Evolutionary conservation across 2,113 vertebrate species (phyloP).

Genomic region (Anthoscopus minutus): DNA sequence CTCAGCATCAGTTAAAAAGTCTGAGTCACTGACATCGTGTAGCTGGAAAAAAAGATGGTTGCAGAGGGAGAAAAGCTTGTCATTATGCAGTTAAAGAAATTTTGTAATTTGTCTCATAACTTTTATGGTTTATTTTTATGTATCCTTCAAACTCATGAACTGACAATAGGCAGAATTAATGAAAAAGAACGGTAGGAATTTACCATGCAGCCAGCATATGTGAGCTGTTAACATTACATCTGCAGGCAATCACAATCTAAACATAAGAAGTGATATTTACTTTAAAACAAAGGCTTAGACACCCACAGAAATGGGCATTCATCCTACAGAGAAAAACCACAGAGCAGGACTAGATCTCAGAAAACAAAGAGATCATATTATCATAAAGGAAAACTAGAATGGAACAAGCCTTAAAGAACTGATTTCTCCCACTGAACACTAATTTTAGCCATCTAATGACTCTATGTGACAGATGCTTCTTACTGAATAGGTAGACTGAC

Average conservation of each 20-base stretch:
- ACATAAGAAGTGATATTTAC: background rate
- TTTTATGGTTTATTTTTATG: background rate
- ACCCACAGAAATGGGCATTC: background rate
- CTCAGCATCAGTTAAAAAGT: conserved; percentile 86
- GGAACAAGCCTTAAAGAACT: background rate
- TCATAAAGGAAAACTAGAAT: background rate
- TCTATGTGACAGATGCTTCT: background rate
- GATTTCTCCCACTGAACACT: background rate
- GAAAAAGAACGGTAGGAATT: background rate
- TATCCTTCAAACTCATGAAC: background rate
- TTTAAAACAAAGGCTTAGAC: background rate
- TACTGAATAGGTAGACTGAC: background rate
- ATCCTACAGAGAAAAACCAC: background rate
- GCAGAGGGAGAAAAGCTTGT: background rate
- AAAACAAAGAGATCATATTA: background rate
- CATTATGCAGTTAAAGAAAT: background rate
- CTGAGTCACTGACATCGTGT: conserved; percentile 88
- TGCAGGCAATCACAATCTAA: background rate
- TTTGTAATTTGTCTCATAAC: background rate
- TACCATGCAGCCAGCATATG: background rate
- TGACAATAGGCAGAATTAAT: background rate
- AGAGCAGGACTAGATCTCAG: background rate
- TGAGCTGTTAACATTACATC: background rate
- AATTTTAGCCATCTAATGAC: background rate
- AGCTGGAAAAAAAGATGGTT: conserved; percentile 71